Conservation (phyloP, 1,140 invertebrate genomes). For the Anthonomus grandis region DNA sequence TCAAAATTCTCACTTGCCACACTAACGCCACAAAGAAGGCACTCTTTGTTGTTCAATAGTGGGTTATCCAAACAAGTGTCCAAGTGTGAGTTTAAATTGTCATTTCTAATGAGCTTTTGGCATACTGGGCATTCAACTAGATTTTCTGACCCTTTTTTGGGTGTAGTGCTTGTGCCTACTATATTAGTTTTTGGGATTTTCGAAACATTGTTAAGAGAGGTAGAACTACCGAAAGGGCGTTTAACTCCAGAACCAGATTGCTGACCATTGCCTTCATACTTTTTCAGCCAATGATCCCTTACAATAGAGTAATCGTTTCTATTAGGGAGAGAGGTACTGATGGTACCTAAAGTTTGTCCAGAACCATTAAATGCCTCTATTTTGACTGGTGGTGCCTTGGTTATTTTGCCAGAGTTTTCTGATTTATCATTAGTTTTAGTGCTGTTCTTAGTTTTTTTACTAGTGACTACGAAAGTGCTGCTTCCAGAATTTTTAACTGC, state of each 20-base stretch:
- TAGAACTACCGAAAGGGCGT: constrained; percentile 1
- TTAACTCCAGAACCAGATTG: constrained; percentile 4
- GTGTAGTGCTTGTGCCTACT: constrained; percentile 10
- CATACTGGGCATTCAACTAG: constrained; percentile 62
- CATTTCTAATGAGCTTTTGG: constrained; percentile 49
- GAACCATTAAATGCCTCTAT: constrained; percentile 29
- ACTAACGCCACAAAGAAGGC: constrained; percentile 43
- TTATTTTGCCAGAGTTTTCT: constrained; percentile 36
- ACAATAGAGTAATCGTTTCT: constrained; percentile 42
- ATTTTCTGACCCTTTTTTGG: too few species aligned
- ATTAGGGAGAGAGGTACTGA: constrained; percentile 22
- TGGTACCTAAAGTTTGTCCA: constrained; percentile 11
- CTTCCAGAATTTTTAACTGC: constrained; percentile 39
- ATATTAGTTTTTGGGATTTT: constrained; percentile 24
- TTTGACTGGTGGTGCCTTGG: constrained; percentile 14
- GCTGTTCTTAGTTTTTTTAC: constrained; percentile 36
- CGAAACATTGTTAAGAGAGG: constrained; percentile 25
- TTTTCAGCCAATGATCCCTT: constrained; percentile 55
- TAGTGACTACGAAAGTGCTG: constrained; percentile 42
- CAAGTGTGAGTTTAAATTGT: constrained; percentile 57
- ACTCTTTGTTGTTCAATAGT: constrained; percentile 28
- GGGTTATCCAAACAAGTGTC: constrained; percentile 54
- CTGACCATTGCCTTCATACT: constrained; percentile 36
- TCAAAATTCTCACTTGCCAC: constrained; percentile 44
- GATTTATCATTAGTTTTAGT: constrained; percentile 3